A percentile compares a stretch with the other conserved stretches of the same genome.
phyloP scores from a whole-genome alignment of 2,888 invertebrate species.

The Serripes groenlandicus region DNA sequence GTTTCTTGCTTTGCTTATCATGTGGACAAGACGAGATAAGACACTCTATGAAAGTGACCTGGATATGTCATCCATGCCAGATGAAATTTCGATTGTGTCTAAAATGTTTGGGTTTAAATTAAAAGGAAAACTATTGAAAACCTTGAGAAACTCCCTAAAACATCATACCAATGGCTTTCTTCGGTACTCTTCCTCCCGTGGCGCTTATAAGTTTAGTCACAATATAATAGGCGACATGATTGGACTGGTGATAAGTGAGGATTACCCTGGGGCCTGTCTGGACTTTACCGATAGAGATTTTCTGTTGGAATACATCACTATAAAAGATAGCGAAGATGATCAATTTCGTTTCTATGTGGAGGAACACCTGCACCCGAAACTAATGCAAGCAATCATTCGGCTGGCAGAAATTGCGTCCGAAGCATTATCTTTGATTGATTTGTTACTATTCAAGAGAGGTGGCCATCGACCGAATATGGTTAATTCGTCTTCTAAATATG shows the following conservation, averaged over 20 bases:
- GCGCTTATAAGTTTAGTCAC: slow-evolving; percentile 40
- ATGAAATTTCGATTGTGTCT: slow-evolving; percentile 2
- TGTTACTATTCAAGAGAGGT: slow-evolving; percentile 1
- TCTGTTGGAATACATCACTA: slow-evolving; percentile 36
- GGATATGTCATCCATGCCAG: slow-evolving; percentile 2
- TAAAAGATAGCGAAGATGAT: slow-evolving; percentile 1
- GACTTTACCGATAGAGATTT: slow-evolving; percentile 39
- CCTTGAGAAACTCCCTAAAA: slow-evolving; percentile 29
- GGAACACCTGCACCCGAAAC: neutral
- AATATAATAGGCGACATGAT: slow-evolving; percentile 51
- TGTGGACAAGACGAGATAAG: slow-evolving; percentile 45
- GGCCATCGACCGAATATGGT: slow-evolving; percentile 13
- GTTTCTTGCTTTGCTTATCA: slow-evolving; percentile 43
- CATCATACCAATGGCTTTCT: slow-evolving; percentile 41
- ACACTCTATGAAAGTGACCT: slow-evolving; percentile 1
- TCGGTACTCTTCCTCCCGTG: slow-evolving; percentile 1
- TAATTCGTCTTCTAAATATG: neutral
- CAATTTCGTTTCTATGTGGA: slow-evolving; percentile 31
- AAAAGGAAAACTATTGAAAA: slow-evolving; percentile 19
- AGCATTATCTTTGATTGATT: neutral
- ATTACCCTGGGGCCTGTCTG: slow-evolving; percentile 32
- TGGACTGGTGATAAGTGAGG: slow-evolving; percentile 45
- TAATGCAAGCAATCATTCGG: slow-evolving; percentile 1
- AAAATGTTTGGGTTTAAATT: slow-evolving; percentile 30
- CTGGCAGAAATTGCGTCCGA: neutral